Evolutionary conservation across 2,888 invertebrate species (phyloP).

Genomic region (Thecophora atra): DNA sequence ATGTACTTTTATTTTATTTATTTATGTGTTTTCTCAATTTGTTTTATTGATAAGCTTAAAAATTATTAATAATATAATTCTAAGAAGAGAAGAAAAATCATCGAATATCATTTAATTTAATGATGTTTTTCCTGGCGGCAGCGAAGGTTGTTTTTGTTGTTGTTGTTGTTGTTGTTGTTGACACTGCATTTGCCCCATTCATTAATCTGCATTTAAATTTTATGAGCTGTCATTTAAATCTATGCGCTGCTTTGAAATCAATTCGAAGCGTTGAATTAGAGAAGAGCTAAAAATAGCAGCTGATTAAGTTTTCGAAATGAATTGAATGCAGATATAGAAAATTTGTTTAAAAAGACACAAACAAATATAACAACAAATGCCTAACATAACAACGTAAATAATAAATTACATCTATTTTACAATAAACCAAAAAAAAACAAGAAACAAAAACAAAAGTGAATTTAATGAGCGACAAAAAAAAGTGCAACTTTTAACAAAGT

Average conservation of each 20-base stretch:
- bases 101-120: constrained; percentile 2
- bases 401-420: constrained; percentile 26
- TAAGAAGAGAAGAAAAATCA: not conserved
- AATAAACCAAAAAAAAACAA: no score
- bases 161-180: constrained; percentile 3
- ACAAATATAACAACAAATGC: not conserved
- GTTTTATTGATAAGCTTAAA: no score
- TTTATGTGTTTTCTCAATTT: no score
- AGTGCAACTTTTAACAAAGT: constrained; percentile 3
- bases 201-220: not conserved
- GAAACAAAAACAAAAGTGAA: no score
- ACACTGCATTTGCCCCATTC: not conserved
- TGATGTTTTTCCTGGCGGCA: not conserved
- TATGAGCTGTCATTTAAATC: not conserved
- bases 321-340: not conserved
- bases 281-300: constrained; percentile 33
- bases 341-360: not conserved
- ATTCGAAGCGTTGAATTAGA: constrained; percentile 10
- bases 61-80: no score
- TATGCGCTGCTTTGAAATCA: constrained; percentile 13
- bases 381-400: not conserved
- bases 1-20: no score
- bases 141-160: not conserved
- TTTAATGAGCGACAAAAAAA: no score
- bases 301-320: constrained; percentile 27